These are phyloP conservation scores for Lepidurus arcticus DNA, from an alignment of 1,140 invertebrate species.

Conservation along the genomic window DNA sequence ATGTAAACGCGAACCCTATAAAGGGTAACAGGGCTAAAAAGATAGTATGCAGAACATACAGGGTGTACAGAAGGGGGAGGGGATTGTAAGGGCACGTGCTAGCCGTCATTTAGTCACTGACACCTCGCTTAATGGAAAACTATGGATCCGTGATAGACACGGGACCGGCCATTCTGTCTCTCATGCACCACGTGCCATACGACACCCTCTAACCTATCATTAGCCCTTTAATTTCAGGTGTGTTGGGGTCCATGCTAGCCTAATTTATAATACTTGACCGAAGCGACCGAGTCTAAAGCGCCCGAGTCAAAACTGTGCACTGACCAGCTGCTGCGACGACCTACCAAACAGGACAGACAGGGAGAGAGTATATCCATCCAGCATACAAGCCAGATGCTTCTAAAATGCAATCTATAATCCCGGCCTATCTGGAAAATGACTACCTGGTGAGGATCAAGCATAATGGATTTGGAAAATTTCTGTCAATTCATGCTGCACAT, in stretches of 20 bases:
- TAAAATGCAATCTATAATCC: slow-evolving; percentile 13
- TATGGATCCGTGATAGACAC: slow-evolving; percentile 14
- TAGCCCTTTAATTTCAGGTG: slow-evolving; percentile 17
- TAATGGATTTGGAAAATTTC: not conserved
- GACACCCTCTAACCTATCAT: slow-evolving; percentile 1
- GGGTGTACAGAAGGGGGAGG: not conserved
- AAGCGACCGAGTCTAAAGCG: no score
- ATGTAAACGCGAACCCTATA: not conserved
- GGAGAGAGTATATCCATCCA: not conserved
- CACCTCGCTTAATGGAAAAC: slow-evolving; percentile 21
- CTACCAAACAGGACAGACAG: not conserved
- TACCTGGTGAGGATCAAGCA: not conserved
- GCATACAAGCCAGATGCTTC: not conserved
- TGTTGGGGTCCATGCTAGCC: not conserved
- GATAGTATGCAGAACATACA: not conserved
- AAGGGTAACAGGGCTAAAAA: not conserved
- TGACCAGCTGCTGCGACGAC: not conserved
- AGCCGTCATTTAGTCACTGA: not conserved
- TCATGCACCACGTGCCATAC: slow-evolving; percentile 1
- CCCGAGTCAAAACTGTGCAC: not conserved
- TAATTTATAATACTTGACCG: not conserved
- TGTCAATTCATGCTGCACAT: not conserved
- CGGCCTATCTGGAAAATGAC: not conserved
- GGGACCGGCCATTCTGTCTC: not conserved
- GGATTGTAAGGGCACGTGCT: not conserved